phyloP scores from a whole-genome alignment of 2,888 invertebrate species.

The Chalcosyrphus nemorum region DNA sequence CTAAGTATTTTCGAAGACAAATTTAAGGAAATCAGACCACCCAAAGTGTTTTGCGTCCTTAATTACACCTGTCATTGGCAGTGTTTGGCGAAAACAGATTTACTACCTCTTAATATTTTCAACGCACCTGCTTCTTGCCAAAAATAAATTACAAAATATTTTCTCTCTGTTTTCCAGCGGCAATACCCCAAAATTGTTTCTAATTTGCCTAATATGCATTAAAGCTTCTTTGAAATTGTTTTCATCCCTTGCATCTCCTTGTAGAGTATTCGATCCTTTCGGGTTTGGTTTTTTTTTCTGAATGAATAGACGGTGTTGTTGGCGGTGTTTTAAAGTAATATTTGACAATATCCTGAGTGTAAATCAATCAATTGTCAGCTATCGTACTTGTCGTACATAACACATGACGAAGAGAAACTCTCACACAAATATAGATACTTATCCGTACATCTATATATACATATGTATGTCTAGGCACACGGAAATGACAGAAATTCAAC shows the following conservation, averaged over 20 bases:
- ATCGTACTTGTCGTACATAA: background rate
- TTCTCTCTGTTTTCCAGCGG: constrained; percentile 6
- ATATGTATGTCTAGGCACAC: too few relatives aligned
- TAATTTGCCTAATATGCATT: constrained; percentile 36
- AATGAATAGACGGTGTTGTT: background rate
- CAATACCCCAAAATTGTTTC: constrained; percentile 4
- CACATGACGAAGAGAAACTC: background rate
- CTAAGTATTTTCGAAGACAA: constrained; percentile 12
- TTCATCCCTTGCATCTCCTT: background rate
- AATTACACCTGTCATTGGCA: constrained; percentile 46
- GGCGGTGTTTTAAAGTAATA: background rate
- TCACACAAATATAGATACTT: background rate
- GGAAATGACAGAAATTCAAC: background rate
- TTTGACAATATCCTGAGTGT: constrained; percentile 24
- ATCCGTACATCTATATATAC: background rate
- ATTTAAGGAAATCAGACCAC: constrained; percentile 23
- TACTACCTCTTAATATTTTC: constrained; percentile 27
- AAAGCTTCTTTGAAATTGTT: constrained; percentile 35
- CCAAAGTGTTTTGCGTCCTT: constrained; percentile 19
- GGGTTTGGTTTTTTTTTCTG: too few relatives aligned
- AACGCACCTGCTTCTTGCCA: constrained; percentile 30
- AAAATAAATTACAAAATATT: constrained; percentile 34
- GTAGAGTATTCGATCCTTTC: too few relatives aligned
- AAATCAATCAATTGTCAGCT: constrained; percentile 40
- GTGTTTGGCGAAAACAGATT: constrained; percentile 44